These are phyloP conservation scores for Drosophila incognita DNA, from an alignment of 2,888 invertebrate species.

Conservation along the genomic window DNA sequence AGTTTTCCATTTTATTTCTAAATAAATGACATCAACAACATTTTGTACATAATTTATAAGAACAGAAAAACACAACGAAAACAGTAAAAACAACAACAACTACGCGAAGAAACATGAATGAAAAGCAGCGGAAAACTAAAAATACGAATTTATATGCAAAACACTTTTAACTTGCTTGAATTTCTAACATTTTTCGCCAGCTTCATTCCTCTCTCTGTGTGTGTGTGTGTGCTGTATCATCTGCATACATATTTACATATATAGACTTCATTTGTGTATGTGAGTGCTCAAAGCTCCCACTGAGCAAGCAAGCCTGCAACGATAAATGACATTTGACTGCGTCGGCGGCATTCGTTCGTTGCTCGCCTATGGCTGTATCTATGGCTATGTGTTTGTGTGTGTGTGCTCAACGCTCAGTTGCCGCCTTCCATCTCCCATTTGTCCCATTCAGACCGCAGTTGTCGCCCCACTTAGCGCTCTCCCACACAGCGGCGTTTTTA, in stretches of 20 bases:
- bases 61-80: constrained; percentile 39
- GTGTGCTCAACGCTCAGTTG: constrained; percentile 24
- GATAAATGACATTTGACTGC: constrained; percentile 58
- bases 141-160: constrained; percentile 74
- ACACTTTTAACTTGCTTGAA: constrained; percentile 67
- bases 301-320: constrained; percentile 47
- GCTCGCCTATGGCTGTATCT: background rate
- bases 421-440: constrained; percentile 41
- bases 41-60: constrained; percentile 62
- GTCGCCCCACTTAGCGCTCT: constrained; percentile 56
- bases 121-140: constrained; percentile 54
- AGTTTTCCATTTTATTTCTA: constrained; percentile 45
- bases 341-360: constrained; percentile 26
- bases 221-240: constrained; percentile 17
- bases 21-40: constrained; percentile 63
- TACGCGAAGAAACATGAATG: constrained; percentile 52
- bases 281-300: constrained; percentile 45
- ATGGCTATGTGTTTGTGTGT: constrained; percentile 10
- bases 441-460: constrained; percentile 47
- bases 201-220: constrained; percentile 37
- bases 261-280: constrained; percentile 4
- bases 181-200: constrained; percentile 63
- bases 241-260: constrained; percentile 1
- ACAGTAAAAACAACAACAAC: constrained; percentile 28
- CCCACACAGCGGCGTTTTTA: constrained; percentile 37